Percentiles rank a stretch among this genome's conserved stretches.
phyloP scores from a whole-genome alignment of 2,888 invertebrate genomes.

The Ectemnius lituratus region DNA sequence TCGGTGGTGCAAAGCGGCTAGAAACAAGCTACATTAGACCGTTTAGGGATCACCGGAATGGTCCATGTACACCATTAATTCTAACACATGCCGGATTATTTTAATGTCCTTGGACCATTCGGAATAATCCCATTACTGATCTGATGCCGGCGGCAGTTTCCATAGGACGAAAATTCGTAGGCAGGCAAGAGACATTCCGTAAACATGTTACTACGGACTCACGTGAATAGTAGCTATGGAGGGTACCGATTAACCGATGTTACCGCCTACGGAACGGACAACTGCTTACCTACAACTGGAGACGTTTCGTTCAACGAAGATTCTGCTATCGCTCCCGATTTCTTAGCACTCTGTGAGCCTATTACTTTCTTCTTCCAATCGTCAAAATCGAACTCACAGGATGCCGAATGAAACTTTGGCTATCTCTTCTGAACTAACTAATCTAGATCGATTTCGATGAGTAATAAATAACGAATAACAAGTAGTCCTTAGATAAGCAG shows the following conservation, averaged over 20 bases:
- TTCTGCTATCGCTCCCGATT: conserved; percentile 48
- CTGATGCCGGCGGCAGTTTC: no score
- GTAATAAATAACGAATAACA: background rate
- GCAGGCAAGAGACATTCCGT: conserved; percentile 38
- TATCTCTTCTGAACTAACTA: background rate
- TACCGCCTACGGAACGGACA: conserved; percentile 67
- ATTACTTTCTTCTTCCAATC: no score
- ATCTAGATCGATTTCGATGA: background rate
- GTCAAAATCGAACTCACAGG: background rate
- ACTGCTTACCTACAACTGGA: conserved; percentile 71
- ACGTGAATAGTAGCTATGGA: conserved; percentile 69
- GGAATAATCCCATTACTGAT: no score
- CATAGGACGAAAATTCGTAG: background rate
- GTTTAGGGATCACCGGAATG: no score
- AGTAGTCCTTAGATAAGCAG: background rate
- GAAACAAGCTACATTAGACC: background rate
- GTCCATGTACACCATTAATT: no score
- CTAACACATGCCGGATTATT: no score
- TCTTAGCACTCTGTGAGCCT: conserved; percentile 61
- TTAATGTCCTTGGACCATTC: no score
- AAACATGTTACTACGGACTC: conserved; percentile 60
- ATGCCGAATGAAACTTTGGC: background rate
- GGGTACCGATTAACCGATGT: conserved; percentile 67
- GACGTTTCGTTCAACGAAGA: conserved; percentile 65
- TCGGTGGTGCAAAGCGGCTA: conserved; percentile 4